Percentiles rank a stretch among this genome's conserved stretches.
These are phyloP conservation scores for Branchinecta lindahli DNA, from an alignment of 1,140 invertebrate species.

Conservation along the genomic window DNA sequence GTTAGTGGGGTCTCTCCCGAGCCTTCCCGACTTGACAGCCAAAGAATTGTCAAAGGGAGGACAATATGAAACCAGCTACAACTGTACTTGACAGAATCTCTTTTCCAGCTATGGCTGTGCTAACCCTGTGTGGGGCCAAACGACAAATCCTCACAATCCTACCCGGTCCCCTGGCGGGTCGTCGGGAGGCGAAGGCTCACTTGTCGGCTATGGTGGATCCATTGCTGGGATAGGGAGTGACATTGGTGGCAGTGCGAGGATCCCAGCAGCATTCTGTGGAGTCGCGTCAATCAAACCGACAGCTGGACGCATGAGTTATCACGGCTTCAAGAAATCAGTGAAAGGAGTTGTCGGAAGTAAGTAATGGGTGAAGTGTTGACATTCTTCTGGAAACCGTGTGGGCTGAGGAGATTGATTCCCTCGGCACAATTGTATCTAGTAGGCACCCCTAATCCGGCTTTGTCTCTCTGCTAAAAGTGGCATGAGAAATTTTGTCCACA, in stretches of 20 bases:
- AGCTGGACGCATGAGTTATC: conserved; percentile 21
- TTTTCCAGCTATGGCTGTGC: conserved; percentile 28
- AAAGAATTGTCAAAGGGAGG: too few relatives aligned
- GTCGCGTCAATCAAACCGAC: conserved; percentile 38
- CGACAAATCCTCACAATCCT: conserved; percentile 30
- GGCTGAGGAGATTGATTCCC: too few relatives aligned
- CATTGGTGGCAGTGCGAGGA: conserved; percentile 42
- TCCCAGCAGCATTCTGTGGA: conserved; percentile 43
- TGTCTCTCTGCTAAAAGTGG: too few relatives aligned
- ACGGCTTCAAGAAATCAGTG: neutral
- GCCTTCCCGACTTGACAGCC: too few relatives aligned
- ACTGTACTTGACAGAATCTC: neutral
- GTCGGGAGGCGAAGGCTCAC: conserved; percentile 26
- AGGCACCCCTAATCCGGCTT: too few relatives aligned
- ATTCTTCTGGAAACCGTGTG: too few relatives aligned
- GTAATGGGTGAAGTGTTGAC: neutral
- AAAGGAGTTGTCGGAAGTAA: conserved; percentile 17
- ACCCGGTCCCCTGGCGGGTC: conserved; percentile 31
- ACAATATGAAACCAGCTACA: neutral
- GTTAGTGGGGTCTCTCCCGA: too few relatives aligned
- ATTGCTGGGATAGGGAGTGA: conserved; percentile 36
- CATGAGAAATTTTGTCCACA: too few relatives aligned
- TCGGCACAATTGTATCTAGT: too few relatives aligned
- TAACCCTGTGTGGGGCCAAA: conserved; percentile 36
- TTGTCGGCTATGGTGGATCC: conserved; percentile 34